Conservation (phyloP, 2,888 invertebrate genomes). For the Drosophila borborema region DNA sequence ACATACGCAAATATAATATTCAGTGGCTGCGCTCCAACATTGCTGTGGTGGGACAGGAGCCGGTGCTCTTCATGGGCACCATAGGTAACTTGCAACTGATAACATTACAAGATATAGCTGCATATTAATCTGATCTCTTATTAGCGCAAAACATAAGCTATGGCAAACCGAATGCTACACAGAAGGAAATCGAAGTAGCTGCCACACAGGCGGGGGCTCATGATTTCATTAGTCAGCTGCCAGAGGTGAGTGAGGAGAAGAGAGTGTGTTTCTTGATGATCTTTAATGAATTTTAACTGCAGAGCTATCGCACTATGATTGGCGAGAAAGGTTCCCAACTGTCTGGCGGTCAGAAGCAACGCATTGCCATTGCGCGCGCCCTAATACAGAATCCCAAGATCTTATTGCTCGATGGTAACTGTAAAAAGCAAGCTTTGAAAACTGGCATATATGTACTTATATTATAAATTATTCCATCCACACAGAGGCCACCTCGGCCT, state of each 20-base stretch:
- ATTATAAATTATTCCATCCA: fast-evolving
- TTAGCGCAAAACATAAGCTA: constrained; percentile 88
- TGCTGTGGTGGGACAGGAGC: constrained; percentile 95
- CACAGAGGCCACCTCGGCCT: constrained; percentile 91
- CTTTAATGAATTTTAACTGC: constrained; percentile 12
- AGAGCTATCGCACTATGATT: constrained; percentile 92
- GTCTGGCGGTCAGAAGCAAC: constrained; percentile 94
- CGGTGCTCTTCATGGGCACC: constrained; percentile 92
- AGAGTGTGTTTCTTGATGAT: background rate
- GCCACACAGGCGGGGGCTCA: constrained; percentile 92
- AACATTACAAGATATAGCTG: background rate
- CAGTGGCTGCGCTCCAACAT: constrained; percentile 91
- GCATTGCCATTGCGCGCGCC: constrained; percentile 94
- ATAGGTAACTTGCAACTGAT: constrained; percentile 86
- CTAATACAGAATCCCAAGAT: constrained; percentile 91
- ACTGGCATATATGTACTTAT: too few species aligned
- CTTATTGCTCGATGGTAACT: constrained; percentile 88
- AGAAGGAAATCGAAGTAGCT: constrained; percentile 90
- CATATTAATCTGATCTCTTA: background rate
- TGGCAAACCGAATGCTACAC: constrained; percentile 89
- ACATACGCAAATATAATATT: constrained; percentile 89
- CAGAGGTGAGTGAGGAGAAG: constrained; percentile 87
- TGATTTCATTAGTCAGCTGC: constrained; percentile 90
- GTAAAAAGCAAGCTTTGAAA: fast-evolving
- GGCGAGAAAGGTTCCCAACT: constrained; percentile 93